Base-by-base conservation (phyloP, 2,888 invertebrate genomes). In the Meiosimyza platycephala region DNA sequence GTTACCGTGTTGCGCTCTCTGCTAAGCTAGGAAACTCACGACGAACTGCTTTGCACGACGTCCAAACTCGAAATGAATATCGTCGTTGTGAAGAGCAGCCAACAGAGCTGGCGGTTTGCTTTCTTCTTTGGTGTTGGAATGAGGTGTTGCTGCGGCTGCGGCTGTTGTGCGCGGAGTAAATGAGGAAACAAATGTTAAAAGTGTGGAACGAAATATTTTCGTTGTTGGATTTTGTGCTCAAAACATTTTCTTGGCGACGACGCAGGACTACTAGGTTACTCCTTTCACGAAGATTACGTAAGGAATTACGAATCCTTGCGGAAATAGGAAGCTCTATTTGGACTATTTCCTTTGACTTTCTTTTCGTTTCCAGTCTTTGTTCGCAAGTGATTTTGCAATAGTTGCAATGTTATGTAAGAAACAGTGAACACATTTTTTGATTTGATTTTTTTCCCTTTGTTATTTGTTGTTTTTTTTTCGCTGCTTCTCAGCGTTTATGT, bases 11-110 rank as follows among this genome's bases (percentile, higher is more conserved):
- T n/a, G 18, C 18, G 18, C 67, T 15, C 51, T n/a, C 40, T 66
- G 54, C 48, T 9, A 4, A 13, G 28, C 28, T 28, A 28, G 28
- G 59, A 28, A 47, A 67, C 6, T 1, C 47, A 12, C 28, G 7
- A 68, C 68, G 57, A 71, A 71, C 70, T 63, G 51, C 55, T 47
- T 16, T 15, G 55, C 70, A 63, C 70, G 63, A 71, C 70, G 70
- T 59, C 62, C 54, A 47, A 63, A 71, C 70, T 47, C 70, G 62
- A 55, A 71, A 71, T 70, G 63, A 54, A 52, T 63, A 55, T 54
- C 60, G 15, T 62, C 15, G 47, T 9, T 40, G 40, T 68, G 68
- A 28, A 54, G 47, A 68, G 59, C 18, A 40, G 47, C 55, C 28
- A 28, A 48, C 16, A 22, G 18, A 59, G 63, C 16, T 47, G 47